Evolutionary conservation across 2,797 vertebrate genomes (phyloP), one percentile per base, ranked within the genome.

Genomic region (Lerista edwardsae): DNA sequence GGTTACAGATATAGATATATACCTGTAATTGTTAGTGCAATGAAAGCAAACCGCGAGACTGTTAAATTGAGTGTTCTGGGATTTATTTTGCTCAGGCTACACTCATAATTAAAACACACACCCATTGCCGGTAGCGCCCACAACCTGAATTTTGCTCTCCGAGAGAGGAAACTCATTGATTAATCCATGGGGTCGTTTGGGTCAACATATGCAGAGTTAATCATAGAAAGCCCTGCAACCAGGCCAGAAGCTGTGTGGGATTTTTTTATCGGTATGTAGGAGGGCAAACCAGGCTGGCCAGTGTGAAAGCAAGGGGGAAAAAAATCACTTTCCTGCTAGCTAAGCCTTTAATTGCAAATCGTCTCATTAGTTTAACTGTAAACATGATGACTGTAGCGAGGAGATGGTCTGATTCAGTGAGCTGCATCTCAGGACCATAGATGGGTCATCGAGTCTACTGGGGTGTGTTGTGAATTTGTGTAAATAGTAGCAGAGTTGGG

Each of bases 121-220:
- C 51, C 73, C 84, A 9, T 84, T 85, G 86, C 87, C 89, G 85
- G 86, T 91, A 93, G 91, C 85, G 93, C 88, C 84, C 84, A 89
- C 89, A 92, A 85, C 80, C 86, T 93, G 88, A 87, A 89, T 91
- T 94, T 90, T 91, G 77, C 84, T 94, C 90, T 85, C 86, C 7
- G 89, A 91, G 84, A 89, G 84, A 67, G 65, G 87, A 88, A 90
- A 55, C 79, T 85, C 88, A 93, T 93, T 93, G 93, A 94, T 93
- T 93, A 94, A 92, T 93, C 93, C 89, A 62, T 82, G 87, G 83
- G 91, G 94, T 95, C 93, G 89, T 82, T 92, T 87, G 88, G 93
- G 93, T 91, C 86, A 69, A 85, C 84, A 83, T 91, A 89, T 92
- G 90, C 91, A 84, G 89, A 94, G 86, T 91, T 91, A 94, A 92